A percentile compares a stretch with the other conserved stretches of the same genome.
phyloP scores from a whole-genome alignment of 2,888 invertebrate species.

The Acanthacorydalis orientalis region DNA sequence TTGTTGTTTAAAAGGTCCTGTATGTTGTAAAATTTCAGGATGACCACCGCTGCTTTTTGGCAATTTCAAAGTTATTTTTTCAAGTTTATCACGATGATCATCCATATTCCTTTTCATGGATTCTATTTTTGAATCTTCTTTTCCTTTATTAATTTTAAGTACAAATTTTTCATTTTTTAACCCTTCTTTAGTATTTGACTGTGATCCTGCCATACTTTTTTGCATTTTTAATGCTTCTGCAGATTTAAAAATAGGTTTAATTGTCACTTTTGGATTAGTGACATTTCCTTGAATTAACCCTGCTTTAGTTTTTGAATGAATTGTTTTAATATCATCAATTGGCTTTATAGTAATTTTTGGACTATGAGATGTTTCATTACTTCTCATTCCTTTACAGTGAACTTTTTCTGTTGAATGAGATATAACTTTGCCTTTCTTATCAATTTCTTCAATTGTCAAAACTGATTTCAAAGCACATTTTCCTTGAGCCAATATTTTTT shows the following conservation, averaged over 20 bases:
- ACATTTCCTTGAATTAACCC: background rate
- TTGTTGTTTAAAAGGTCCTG: background rate
- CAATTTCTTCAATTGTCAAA: conserved; percentile 7
- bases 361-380: conserved; percentile 8
- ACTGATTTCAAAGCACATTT: conserved; percentile 7
- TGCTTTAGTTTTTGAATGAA: background rate
- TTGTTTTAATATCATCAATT: conserved; percentile 6
- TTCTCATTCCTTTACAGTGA: conserved; percentile 8
- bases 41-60: conserved; percentile 28
- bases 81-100: conserved; percentile 23
- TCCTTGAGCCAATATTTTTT: background rate
- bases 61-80: conserved; percentile 35
- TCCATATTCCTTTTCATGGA: conserved; percentile 15
- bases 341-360: conserved; percentile 15
- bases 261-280: conserved; percentile 14
- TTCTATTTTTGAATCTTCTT: conserved; percentile 32
- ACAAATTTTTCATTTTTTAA: conserved; percentile 32
- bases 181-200: background rate
- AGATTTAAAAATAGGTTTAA: conserved; percentile 15
- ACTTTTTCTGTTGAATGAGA: too few relatives aligned
- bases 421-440: background rate
- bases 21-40: conserved; percentile 19
- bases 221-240: conserved; percentile 7
- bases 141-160: conserved; percentile 46
- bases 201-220: background rate